Percentiles rank a stretch among this genome's conserved stretches.
phyloP scores from a whole-genome alignment of 1,140 invertebrate species.

The Andricus grossulariae region DNA sequence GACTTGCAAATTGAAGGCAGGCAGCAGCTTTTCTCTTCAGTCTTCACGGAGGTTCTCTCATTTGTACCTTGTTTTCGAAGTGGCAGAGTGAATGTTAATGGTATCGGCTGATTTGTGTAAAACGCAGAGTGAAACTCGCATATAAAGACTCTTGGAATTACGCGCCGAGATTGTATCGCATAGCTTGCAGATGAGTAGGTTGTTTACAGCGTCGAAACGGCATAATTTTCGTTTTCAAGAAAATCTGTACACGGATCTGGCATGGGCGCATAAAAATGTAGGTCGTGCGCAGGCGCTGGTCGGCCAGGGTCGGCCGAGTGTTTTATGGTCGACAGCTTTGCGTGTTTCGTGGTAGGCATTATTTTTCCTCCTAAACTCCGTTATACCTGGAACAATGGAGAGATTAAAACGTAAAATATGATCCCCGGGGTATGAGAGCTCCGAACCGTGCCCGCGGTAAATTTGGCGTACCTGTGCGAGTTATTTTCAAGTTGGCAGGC shows the following conservation, averaged over 20 bases:
- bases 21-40: no score
- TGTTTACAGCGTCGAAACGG: constrained; percentile 60
- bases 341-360: constrained; percentile 74
- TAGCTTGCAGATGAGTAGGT: constrained; percentile 32
- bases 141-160: constrained; percentile 46
- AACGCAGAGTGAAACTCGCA: constrained; percentile 40
- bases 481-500: constrained; percentile 27
- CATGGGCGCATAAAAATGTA: constrained; percentile 72
- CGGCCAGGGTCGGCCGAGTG: constrained; percentile 63
- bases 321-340: constrained; percentile 73
- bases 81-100: constrained; percentile 35
- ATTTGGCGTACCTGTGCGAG: constrained; percentile 21
- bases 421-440: constrained; percentile 59
- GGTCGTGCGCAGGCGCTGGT: constrained; percentile 68
- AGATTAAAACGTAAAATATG: constrained; percentile 76
- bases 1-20: no score
- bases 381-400: constrained; percentile 76
- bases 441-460: constrained; percentile 44
- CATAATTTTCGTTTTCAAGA: constrained; percentile 66
- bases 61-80: not conserved
- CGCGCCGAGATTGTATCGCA: constrained; percentile 39
- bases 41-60: no score
- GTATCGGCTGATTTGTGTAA: constrained; percentile 36
- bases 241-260: constrained; percentile 72
- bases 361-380: constrained; percentile 74